Conservation (phyloP, 2,888 invertebrate genomes). For the Agonopterix arenella region DNA sequence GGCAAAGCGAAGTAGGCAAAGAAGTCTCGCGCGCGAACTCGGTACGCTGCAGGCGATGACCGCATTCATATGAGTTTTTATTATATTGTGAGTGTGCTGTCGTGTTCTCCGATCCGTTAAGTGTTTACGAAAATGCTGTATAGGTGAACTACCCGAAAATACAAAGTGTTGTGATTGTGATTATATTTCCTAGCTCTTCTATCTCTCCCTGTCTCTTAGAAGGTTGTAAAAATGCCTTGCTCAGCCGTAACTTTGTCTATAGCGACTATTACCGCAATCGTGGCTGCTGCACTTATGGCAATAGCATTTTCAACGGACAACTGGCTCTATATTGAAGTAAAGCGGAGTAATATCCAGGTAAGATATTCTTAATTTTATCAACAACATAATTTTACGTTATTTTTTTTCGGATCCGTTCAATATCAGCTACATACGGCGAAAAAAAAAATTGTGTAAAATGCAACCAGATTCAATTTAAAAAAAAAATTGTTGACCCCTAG, state of each 20-base stretch:
- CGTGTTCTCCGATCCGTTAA: constrained; percentile 65
- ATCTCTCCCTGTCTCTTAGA: constrained; percentile 44
- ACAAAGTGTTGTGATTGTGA: constrained; percentile 70
- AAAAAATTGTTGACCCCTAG: no score
- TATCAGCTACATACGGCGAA: no score
- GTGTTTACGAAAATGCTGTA: constrained; percentile 73
- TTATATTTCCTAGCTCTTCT: constrained; percentile 42
- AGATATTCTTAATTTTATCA: constrained; percentile 14
- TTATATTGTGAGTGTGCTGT: constrained; percentile 68
- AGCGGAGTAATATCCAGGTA: constrained; percentile 92
- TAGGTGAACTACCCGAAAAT: constrained; percentile 60
- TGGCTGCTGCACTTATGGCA: constrained; percentile 93
- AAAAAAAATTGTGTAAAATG: no score
- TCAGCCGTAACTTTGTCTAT: constrained; percentile 96
- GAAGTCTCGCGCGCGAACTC: constrained; percentile 72
- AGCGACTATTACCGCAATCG: constrained; percentile 96
- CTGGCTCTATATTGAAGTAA: constrained; percentile 96
- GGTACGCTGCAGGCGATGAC: constrained; percentile 74
- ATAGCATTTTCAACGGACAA: constrained; percentile 98
- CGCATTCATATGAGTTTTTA: constrained; percentile 72
- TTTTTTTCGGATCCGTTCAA: no score
- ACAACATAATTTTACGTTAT: no score
- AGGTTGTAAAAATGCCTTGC: constrained; percentile 88
- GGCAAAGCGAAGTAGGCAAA: constrained; percentile 61
- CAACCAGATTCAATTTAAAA: no score